Conservation (phyloP, 2,797 vertebrate genomes). For the Melanotaenia maccullochi region DNA sequence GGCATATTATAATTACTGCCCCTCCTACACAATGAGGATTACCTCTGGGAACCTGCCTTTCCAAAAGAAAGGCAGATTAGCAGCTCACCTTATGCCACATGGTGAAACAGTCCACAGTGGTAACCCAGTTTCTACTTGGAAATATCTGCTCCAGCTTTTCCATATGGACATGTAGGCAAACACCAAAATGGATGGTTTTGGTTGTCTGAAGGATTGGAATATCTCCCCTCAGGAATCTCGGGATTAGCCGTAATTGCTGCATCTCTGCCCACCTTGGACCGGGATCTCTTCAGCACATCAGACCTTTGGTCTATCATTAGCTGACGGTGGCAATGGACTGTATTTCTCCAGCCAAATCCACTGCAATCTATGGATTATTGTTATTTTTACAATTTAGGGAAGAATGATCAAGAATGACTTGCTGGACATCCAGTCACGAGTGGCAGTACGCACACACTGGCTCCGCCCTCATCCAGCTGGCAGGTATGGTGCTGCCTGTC, state of each 20-base stretch:
- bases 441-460: conserved; percentile 70
- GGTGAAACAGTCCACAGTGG: not conserved
- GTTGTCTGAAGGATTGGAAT: conserved; percentile 74
- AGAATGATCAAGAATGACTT: conserved; percentile 62
- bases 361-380: conserved; percentile 37
- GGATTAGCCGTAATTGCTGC: conserved; percentile 69
- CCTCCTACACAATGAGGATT: conserved; percentile 72
- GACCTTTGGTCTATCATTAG: conserved; percentile 56
- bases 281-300: conserved; percentile 51
- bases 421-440: conserved; percentile 69
- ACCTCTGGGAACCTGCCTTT: conserved; percentile 60
- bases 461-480: conserved; percentile 70
- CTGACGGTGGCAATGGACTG: conserved; percentile 32
- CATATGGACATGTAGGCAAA: conserved; percentile 46
- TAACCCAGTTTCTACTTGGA: conserved; percentile 41
- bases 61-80: conserved; percentile 65
- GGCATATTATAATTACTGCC: conserved; percentile 64
- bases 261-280: conserved; percentile 49
- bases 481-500: conserved; percentile 68
- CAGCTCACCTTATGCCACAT: conserved; percentile 57
- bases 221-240: conserved; percentile 72
- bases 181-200: conserved; percentile 60
- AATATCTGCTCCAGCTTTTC: conserved; percentile 73
- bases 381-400: conserved; percentile 29
- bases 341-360: conserved; percentile 33